A percentile compares a stretch with the other conserved stretches of the same genome.
Evolutionary conservation across 2,888 invertebrate genomes (phyloP).

Genomic region (Agrilus biguttatus): DNA sequence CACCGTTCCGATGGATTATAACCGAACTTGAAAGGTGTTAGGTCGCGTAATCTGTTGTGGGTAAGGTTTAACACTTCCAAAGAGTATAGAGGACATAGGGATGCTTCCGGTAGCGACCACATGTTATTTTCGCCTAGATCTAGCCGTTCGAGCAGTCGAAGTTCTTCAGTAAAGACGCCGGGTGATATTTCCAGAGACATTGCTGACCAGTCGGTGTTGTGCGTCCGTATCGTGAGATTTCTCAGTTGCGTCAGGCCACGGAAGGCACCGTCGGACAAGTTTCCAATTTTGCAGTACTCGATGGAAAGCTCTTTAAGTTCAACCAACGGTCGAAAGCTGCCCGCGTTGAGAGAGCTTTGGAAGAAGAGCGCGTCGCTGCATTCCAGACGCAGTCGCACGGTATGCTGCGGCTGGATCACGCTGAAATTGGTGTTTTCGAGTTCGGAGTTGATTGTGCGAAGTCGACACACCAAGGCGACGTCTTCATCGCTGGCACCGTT

Average conservation of each 20-base stretch:
- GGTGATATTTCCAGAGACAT: constrained; percentile 64
- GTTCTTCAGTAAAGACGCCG: constrained; percentile 59
- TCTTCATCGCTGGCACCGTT: constrained; percentile 47
- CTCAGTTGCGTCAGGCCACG: constrained; percentile 62
- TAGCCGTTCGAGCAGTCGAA: constrained; percentile 55
- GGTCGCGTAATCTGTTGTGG: constrained; percentile 61
- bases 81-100: constrained; percentile 59
- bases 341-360: constrained; percentile 63
- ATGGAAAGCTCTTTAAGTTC: constrained; percentile 65
- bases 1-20: constrained; percentile 49
- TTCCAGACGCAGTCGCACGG: constrained; percentile 58
- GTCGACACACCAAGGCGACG: constrained; percentile 57
- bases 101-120: constrained; percentile 62
- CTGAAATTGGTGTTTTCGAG: constrained; percentile 70
- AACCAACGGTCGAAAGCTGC: constrained; percentile 60
- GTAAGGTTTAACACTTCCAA: constrained; percentile 66
- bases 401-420: constrained; percentile 70
- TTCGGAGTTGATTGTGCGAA: constrained; percentile 68
- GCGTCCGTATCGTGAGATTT: constrained; percentile 67
- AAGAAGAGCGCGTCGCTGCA: constrained; percentile 71
- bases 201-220: constrained; percentile 73
- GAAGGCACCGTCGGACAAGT: constrained; percentile 70
- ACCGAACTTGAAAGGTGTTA: constrained; percentile 57
- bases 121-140: constrained; percentile 71
- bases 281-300: constrained; percentile 71